These are phyloP conservation scores for Ambastaia sidthimunki DNA, from an alignment of 2,797 vertebrate genomes.

Conservation along the genomic window DNA sequence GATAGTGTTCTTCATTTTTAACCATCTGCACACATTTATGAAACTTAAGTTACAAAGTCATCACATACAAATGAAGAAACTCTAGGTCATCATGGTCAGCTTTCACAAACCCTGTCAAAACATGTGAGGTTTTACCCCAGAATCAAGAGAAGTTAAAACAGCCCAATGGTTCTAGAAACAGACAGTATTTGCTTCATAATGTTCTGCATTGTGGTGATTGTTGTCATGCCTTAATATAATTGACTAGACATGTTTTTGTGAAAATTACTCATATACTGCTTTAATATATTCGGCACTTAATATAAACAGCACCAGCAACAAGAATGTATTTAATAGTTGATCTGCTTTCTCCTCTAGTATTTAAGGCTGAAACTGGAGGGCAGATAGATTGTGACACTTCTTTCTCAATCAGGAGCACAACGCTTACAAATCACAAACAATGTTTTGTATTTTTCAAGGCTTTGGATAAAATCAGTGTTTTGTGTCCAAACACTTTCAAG, in stretches of 20 bases:
- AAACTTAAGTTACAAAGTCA: not conserved
- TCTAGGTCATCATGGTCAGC: not conserved
- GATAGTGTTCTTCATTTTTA: slow-evolving; percentile 35
- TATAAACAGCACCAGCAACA: slow-evolving; percentile 13
- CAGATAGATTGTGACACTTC: not conserved
- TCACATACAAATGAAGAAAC: not conserved
- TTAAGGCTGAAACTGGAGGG: slow-evolving; percentile 9
- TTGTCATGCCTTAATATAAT: no score
- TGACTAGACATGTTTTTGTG: no score
- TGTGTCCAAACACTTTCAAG: slow-evolving; percentile 1
- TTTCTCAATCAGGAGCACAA: not conserved
- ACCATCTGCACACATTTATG: slow-evolving; percentile 17
- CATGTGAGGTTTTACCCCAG: not conserved
- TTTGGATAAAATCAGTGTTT: not conserved
- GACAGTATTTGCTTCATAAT: no score
- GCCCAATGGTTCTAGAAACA: no score
- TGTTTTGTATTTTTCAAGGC: slow-evolving; percentile 3
- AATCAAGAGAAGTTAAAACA: not conserved
- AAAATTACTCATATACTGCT: not conserved
- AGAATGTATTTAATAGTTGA: not conserved
- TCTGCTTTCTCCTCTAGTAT: not conserved
- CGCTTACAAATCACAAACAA: not conserved
- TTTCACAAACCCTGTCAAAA: not conserved
- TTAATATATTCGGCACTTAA: not conserved
- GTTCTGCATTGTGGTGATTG: no score